A percentile compares a stretch with the other conserved stretches of the same genome.
These are phyloP conservation scores for Serinus canaria DNA, from an alignment of 2,113 vertebrate genomes.

Conservation along the genomic window DNA sequence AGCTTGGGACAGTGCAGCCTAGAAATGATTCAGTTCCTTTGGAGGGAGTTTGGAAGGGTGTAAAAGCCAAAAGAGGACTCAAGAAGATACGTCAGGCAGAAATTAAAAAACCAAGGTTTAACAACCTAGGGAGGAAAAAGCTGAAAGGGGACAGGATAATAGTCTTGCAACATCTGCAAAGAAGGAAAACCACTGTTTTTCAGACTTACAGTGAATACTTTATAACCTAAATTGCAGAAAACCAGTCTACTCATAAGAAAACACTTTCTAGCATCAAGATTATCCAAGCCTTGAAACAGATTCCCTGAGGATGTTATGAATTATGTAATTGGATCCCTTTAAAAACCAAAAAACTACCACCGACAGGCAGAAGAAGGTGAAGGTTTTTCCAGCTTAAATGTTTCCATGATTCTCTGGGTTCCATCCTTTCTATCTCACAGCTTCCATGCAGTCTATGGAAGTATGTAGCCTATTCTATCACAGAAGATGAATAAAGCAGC, in stretches of 20 bases:
- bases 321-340: neutral
- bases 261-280: neutral
- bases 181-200: neutral
- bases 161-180: neutral
- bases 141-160: rapidly evolving
- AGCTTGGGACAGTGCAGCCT: neutral
- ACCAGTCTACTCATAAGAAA: neutral
- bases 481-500: neutral
- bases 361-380: neutral
- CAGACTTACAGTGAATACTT: neutral
- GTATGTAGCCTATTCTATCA: neutral
- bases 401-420: neutral
- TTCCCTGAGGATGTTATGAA: neutral
- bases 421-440: neutral
- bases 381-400: neutral
- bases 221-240: neutral
- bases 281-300: neutral
- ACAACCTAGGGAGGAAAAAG: neutral
- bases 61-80: neutral
- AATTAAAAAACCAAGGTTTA: neutral
- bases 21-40: neutral
- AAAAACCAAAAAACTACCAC: neutral
- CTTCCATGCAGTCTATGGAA: neutral
- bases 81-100: neutral
- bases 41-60: neutral